Base-by-base conservation (phyloP, 1,140 invertebrate species). In the Dryas iulia region DNA sequence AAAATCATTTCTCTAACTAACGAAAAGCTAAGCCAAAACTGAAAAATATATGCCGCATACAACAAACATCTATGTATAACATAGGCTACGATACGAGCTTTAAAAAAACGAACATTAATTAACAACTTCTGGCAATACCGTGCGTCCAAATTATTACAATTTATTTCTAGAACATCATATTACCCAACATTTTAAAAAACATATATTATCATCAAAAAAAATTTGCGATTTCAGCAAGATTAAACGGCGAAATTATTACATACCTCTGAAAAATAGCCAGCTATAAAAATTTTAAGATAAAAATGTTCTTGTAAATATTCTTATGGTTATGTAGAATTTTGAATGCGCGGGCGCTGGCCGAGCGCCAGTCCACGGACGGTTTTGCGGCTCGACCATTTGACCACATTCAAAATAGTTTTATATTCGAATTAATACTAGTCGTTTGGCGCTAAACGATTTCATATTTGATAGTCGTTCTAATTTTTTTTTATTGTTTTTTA, bases 331-430 rank as follows among this genome's bases (percentile, higher is more conserved):
- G 14, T n/a, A 18, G n/a, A 47, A 7, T 47, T 47, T 10, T 3
- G 39, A n/a, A 69, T 69, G 81, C 81, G 85, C 83, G 62, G 69
- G 71, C 71, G 69, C 76, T 68, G 86, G 86, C 85, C 26, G 35
- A 2, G 18, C 56, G 83, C 86, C 85, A 89, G 80, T 77, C 80
- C 76, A 71, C 77, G 78, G 75, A 67, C 75, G 76, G 82, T 86
- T 86, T 77, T 86, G 86, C 76, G 86, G 86, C 81, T 59, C 81
- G 71, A 81, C 72, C 76, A 78, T 83, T 79, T 75, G 75, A 89
- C 87, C 87, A 76, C 86, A 90, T 81, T 82, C 71, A 72, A 81
- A 84, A 78, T 77, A 79, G 65, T 83, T 81, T 83, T 80, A 82
- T 81, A 83, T 77, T 69, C 72, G 69, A 78, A 70, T 76, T 59